phyloP scores from a whole-genome alignment of 92 coral and sea anemone species.

The Parazoanthus swiftii region DNA sequence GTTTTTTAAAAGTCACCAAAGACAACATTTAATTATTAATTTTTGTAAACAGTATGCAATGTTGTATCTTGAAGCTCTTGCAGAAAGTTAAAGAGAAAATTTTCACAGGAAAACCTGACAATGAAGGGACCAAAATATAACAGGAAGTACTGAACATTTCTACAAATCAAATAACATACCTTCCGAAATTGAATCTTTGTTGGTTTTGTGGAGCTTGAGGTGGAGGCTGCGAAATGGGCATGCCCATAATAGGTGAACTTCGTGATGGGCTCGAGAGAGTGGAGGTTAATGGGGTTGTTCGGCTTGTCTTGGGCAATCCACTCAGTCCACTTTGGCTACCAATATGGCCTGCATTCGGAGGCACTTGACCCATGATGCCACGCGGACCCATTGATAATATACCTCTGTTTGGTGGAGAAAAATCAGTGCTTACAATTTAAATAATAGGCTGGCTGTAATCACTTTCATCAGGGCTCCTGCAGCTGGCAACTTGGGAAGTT shows the following conservation, averaged over 20 bases:
- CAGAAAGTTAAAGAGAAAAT: too few relatives aligned
- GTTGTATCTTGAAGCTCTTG: too few relatives aligned
- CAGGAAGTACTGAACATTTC: too few relatives aligned
- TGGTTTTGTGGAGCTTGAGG: slow-evolving; percentile 63
- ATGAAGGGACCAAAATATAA: too few relatives aligned
- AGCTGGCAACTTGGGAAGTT: too few relatives aligned
- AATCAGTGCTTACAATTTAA: not conserved
- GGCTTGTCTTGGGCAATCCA: slow-evolving; percentile 73
- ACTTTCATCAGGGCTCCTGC: not conserved
- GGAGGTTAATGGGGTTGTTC: slow-evolving; percentile 82
- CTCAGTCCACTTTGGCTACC: slow-evolving; percentile 78
- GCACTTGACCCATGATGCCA: slow-evolving; percentile 76
- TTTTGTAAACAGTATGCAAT: too few relatives aligned
- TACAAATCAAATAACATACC: slow-evolving; percentile 38
- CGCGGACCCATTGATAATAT: slow-evolving; percentile 96
- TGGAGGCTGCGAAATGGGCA: slow-evolving; percentile 63
- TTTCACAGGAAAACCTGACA: too few relatives aligned
- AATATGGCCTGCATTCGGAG: slow-evolving; percentile 79
- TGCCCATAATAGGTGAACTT: slow-evolving; percentile 67
- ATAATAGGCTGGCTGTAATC: not conserved
- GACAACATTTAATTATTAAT: too few relatives aligned
- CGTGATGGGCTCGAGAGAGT: slow-evolving; percentile 75
- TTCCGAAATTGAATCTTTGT: slow-evolving; percentile 70
- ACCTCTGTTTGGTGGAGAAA: slow-evolving; percentile 67
- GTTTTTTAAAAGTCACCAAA: too few relatives aligned